A percentile compares a stretch with the other conserved stretches of the same genome.
phyloP scores from a whole-genome alignment of 2,797 vertebrate species.

The Leucoraja ocellata region DNA sequence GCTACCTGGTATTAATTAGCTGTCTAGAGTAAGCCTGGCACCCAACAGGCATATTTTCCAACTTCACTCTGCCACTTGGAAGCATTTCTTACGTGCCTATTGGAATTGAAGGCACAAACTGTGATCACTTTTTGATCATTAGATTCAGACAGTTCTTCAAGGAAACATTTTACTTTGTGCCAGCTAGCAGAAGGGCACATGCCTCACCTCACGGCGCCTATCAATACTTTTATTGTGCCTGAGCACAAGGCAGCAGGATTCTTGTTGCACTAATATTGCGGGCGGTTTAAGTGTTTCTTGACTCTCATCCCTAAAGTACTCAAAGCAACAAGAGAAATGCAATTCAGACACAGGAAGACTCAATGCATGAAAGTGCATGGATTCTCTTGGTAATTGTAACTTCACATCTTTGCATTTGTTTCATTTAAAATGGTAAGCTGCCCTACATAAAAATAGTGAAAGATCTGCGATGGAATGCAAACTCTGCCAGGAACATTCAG shows the following conservation, averaged over 20 bases:
- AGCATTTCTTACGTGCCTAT: background rate
- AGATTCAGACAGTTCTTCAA: background rate
- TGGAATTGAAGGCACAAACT: background rate
- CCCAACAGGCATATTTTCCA: background rate
- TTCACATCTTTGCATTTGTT: background rate
- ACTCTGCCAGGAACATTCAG: too few species aligned
- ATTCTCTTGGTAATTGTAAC: background rate
- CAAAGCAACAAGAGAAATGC: background rate
- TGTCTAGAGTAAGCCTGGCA: background rate
- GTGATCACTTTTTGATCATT: background rate
- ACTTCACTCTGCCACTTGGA: background rate
- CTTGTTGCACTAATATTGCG: background rate
- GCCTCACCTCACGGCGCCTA: background rate
- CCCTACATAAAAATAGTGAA: background rate
- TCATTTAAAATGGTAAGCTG: background rate
- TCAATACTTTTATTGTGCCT: background rate
- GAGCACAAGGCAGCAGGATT: background rate
- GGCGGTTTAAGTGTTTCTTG: background rate
- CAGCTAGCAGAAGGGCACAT: background rate
- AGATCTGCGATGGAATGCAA: too few species aligned
- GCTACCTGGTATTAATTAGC: background rate
- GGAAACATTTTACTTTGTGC: background rate
- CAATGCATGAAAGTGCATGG: background rate
- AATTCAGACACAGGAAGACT: background rate
- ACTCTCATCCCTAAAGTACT: background rate